These are phyloP conservation scores for Pristionchus entomophagus DNA, from an alignment of 2,888 invertebrate genomes.

Conservation along the genomic window DNA sequence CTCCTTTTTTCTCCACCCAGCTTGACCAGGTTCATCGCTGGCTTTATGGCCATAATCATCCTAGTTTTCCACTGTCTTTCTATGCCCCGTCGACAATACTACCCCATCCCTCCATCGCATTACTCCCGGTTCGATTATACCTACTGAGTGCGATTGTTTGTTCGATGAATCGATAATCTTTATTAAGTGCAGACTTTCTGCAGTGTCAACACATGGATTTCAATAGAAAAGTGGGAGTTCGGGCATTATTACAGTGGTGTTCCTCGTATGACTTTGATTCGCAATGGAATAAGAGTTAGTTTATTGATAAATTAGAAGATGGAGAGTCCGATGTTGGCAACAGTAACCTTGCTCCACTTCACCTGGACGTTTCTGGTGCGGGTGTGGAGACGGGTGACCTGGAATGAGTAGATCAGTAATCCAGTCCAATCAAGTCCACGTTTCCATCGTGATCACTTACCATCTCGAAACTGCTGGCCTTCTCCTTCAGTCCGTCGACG, in stretches of 20 bases:
- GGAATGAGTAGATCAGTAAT: not conserved
- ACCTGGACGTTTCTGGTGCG: slow-evolving; percentile 66
- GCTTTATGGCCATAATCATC: not conserved
- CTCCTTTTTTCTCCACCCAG: not conserved
- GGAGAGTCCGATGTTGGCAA: slow-evolving; percentile 70
- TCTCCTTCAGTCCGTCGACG: slow-evolving; percentile 27
- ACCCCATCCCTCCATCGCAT: not conserved
- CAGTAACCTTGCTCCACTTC: slow-evolving; percentile 69
- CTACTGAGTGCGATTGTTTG: not conserved
- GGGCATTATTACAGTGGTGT: not conserved
- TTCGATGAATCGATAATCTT: slow-evolving; percentile 12
- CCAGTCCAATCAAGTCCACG: too few species aligned
- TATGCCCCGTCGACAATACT: not conserved
- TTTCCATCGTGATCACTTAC: not conserved
- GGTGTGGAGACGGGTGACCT: slow-evolving; percentile 70
- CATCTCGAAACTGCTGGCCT: not conserved
- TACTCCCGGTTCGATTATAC: not conserved
- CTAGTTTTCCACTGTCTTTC: slow-evolving; percentile 1
- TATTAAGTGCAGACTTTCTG: too few species aligned
- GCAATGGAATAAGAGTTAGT: not conserved
- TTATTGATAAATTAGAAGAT: slow-evolving; percentile 58
- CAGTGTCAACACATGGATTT: too few species aligned
- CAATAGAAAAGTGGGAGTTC: too few species aligned
- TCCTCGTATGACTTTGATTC: not conserved
- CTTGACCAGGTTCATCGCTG: slow-evolving; percentile 13